phyloP scores from a whole-genome alignment of 1,140 invertebrate genomes.

The Panagrolaimus sp. region DNA sequence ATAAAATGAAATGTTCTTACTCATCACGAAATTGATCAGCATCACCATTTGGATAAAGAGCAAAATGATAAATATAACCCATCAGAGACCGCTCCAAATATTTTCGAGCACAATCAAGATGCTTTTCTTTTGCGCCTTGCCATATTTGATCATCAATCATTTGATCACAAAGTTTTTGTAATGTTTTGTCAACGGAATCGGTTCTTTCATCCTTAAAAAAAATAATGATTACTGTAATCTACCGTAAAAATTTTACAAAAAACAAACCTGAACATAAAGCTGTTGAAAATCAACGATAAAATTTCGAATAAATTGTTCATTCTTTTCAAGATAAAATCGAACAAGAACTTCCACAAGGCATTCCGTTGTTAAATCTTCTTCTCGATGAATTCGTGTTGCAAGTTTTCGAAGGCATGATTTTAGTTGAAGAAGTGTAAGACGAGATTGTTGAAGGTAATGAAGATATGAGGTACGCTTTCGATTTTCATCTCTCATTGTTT shows the following conservation, averaged over 20 bases:
- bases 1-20: conserved; percentile 64
- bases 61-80: conserved; percentile 80
- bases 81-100: conserved; percentile 68
- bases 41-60: conserved; percentile 92
- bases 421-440: conserved; percentile 75
- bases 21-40: conserved; percentile 84
- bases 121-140: conserved; percentile 74
- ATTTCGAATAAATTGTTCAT: conserved; percentile 67
- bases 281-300: conserved; percentile 75
- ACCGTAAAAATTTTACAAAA: background rate
- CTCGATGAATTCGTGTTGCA: conserved; percentile 61
- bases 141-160: conserved; percentile 71
- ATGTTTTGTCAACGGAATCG: conserved; percentile 67
- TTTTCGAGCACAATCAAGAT: conserved; percentile 67
- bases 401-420: conserved; percentile 72
- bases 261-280: conserved; percentile 16
- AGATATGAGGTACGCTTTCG: conserved; percentile 74
- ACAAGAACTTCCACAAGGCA: conserved; percentile 76
- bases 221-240: background rate
- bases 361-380: conserved; percentile 68
- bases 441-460: conserved; percentile 76
- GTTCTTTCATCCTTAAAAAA: conserved; percentile 60
- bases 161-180: conserved; percentile 65
- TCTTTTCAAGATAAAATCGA: conserved; percentile 71
- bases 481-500: conserved; percentile 76